These are phyloP conservation scores for Hippasteria phrygiana DNA, from an alignment of 53 echinoderm and acorn worm genomes.

Conservation along the genomic window DNA sequence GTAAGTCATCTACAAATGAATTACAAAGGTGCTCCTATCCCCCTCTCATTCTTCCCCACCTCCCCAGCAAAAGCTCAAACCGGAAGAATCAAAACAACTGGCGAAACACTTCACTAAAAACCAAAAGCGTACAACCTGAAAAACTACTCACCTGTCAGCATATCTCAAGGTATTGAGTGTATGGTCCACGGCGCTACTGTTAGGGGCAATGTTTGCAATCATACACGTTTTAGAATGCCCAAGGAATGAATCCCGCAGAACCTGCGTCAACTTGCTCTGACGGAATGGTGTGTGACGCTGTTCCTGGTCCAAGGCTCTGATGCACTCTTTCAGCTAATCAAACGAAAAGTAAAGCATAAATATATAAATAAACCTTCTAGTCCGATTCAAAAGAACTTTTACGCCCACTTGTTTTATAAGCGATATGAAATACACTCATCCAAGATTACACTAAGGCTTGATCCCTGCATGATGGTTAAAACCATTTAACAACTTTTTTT, in stretches of 20 bases:
- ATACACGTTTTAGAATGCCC: conserved; percentile 93
- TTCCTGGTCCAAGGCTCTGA: conserved; percentile 96
- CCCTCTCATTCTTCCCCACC: too few relatives aligned
- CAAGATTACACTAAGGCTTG: too few relatives aligned
- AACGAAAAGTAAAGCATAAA: background rate
- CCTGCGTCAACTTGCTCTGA: conserved; percentile 97
- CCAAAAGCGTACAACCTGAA: background rate
- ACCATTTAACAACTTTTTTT: too few relatives aligned
- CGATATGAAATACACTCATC: too few relatives aligned
- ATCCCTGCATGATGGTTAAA: too few relatives aligned
- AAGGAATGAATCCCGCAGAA: conserved; percentile 90
- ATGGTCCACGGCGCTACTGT: conserved; percentile 80
- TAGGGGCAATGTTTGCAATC: conserved; percentile 91
- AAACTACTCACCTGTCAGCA: conserved; percentile 84
- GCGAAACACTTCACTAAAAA: background rate
- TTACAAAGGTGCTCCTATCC: too few relatives aligned
- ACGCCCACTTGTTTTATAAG: too few relatives aligned
- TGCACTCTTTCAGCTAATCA: conserved; percentile 94
- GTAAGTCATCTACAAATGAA: too few relatives aligned
- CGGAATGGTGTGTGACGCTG: conserved; percentile 95
- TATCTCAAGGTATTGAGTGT: conserved; percentile 98
- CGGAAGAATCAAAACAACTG: too few relatives aligned
- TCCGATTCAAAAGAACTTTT: too few relatives aligned
- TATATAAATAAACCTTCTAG: background rate
- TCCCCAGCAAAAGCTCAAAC: too few relatives aligned